phyloP scores from a whole-genome alignment of 2,888 invertebrate genomes.

The Pheosia gnoma region DNA sequence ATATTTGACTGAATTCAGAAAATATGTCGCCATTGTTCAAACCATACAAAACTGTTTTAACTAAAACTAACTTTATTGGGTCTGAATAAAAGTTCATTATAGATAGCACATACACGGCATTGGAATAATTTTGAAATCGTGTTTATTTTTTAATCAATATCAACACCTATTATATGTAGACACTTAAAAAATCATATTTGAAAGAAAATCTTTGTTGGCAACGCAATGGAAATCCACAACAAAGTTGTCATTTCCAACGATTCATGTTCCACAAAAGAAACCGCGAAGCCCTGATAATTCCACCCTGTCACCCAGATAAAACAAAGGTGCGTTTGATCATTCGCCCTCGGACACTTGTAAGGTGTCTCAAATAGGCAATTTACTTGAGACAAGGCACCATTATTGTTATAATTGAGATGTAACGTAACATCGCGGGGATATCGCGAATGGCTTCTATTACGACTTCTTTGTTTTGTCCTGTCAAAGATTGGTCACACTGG shows the following conservation, averaged over 20 bases:
- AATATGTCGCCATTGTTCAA: no score
- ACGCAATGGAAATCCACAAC: conserved; percentile 39
- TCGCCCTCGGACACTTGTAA: conserved; percentile 57
- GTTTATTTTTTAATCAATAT: no score
- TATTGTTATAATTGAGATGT: conserved; percentile 62
- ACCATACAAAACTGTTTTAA: no score
- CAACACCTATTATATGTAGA: no score
- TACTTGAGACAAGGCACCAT: conserved; percentile 67
- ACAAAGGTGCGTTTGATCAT: conserved; percentile 72
- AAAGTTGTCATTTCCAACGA: conserved; percentile 46
- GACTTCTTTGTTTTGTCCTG: no score
- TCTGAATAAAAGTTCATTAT: no score
- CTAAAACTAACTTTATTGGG: no score
- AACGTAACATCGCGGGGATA: conserved; percentile 26
- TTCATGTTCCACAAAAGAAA: conserved; percentile 40
- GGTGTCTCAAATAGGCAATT: conserved; percentile 57
- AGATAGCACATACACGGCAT: no score
- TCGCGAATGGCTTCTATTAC: conserved; percentile 39
- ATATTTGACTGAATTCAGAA: no score
- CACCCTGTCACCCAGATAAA: conserved; percentile 59
- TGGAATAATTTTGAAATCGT: no score
- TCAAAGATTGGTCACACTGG: no score
- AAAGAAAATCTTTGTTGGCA: conserved; percentile 36
- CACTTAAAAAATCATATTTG: conserved; percentile 17
- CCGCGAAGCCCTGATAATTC: conserved; percentile 38